These are phyloP conservation scores for Apteryx owenii DNA, from an alignment of 2,113 vertebrate species.

Conservation along the genomic window DNA sequence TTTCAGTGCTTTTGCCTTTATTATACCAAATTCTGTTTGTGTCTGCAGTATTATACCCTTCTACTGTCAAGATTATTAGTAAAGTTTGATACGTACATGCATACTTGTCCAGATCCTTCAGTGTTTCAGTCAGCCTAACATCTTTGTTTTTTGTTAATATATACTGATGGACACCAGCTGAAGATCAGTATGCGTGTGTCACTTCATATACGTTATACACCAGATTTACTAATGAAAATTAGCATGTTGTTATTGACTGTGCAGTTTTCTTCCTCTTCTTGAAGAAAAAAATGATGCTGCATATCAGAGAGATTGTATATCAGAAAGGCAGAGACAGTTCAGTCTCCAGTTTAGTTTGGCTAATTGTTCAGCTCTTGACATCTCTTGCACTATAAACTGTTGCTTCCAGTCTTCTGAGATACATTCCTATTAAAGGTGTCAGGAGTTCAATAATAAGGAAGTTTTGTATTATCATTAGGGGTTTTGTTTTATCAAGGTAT, in stretches of 20 bases:
- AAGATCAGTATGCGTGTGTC: neutral
- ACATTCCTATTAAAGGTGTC: neutral
- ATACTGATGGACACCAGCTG: neutral
- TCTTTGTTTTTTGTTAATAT: neutral
- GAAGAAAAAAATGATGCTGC: neutral
- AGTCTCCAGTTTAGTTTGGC: neutral
- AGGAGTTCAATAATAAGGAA: neutral
- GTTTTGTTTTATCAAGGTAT: neutral
- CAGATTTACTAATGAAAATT: neutral
- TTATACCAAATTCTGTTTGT: neutral
- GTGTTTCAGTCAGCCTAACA: neutral
- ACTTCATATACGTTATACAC: accelerated
- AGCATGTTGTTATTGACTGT: neutral
- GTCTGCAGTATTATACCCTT: neutral
- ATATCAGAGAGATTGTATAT: neutral
- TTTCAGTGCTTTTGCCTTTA: neutral
- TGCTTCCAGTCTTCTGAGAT: neutral
- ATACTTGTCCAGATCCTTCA: accelerated
- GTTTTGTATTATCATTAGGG: neutral
- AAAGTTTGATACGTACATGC: neutral
- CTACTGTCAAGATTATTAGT: neutral
- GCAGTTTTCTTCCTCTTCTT: neutral
- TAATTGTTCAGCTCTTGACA: neutral
- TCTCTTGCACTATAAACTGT: neutral
- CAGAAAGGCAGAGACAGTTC: neutral